phyloP scores from a whole-genome alignment of 2,113 vertebrate species.

The Oncorhynchus mykiss region DNA sequence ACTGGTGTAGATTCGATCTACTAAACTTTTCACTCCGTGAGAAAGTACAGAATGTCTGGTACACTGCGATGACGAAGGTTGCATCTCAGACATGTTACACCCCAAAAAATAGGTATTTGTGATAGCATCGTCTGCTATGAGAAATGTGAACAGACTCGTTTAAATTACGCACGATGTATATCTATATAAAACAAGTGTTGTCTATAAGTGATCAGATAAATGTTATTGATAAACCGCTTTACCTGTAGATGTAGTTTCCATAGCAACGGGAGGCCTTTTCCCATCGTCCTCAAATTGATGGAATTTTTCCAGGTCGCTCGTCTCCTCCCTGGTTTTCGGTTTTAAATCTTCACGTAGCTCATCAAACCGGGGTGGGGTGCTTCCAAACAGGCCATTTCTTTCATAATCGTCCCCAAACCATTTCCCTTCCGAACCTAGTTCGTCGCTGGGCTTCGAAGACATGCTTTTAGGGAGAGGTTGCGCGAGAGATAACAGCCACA shows the following conservation, averaged over 20 bases:
- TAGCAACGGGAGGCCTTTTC: conserved; percentile 83
- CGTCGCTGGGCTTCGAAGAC: conserved; percentile 75
- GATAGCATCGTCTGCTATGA: too few species aligned
- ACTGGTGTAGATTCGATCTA: not conserved
- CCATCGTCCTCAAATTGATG: conserved; percentile 71
- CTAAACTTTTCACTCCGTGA: not conserved
- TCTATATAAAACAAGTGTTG: not conserved
- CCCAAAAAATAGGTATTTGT: not conserved
- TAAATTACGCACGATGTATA: too few species aligned
- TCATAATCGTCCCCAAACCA: conserved; percentile 70
- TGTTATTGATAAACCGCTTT: conserved; percentile 56
- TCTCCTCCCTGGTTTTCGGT: conserved; percentile 57
- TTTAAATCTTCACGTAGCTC: conserved; percentile 53
- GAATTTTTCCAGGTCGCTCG: conserved; percentile 66
- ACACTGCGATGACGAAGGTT: not conserved
- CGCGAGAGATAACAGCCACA: conserved; percentile 12
- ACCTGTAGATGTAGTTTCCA: conserved; percentile 98
- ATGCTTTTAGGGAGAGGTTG: conserved; percentile 59
- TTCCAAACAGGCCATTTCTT: conserved; percentile 68
- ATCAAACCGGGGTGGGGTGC: conserved; percentile 56
- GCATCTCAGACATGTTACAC: not conserved
- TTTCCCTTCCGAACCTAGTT: conserved; percentile 67
- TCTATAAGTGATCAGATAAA: not conserved
- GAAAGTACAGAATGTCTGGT: conserved; percentile 2
- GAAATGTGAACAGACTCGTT: too few species aligned